Evolutionary conservation across 2,797 vertebrate species (phyloP).

Genomic region (Coluber constrictor): DNA sequence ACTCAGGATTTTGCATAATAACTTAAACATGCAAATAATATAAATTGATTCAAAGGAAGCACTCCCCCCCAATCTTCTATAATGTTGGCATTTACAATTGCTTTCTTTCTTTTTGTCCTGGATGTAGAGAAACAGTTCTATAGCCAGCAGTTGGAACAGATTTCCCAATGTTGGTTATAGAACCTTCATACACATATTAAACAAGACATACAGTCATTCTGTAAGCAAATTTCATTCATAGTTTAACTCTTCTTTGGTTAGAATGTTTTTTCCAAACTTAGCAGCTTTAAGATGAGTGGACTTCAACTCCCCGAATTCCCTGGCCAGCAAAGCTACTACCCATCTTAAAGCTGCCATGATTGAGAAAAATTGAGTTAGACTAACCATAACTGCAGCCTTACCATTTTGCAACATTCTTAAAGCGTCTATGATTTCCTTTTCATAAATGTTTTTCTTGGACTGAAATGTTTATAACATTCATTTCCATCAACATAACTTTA

Average conservation of each 20-base stretch:
- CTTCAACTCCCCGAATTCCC: not conserved
- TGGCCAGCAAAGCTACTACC: not conserved
- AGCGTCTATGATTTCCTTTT: not conserved
- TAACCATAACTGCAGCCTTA: not conserved
- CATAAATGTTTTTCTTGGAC: not conserved
- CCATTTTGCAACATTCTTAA: not conserved
- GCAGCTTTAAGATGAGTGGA: not conserved
- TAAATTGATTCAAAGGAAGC: not conserved
- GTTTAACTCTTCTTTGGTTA: not conserved
- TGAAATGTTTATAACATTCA: not conserved
- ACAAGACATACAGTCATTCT: not conserved
- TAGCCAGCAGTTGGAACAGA: not conserved
- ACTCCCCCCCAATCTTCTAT: not conserved
- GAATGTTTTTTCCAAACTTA: not conserved
- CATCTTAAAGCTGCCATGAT: not conserved
- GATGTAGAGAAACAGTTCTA: not conserved
- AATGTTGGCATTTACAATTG: not conserved
- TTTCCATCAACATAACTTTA: not conserved
- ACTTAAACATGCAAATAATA: not conserved
- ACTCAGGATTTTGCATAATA: not conserved
- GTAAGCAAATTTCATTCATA: not conserved
- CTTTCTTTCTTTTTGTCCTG: not conserved
- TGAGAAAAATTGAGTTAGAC: not conserved
- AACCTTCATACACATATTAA: not conserved
- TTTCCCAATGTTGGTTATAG: not conserved